phyloP scores from a whole-genome alignment of 2,888 invertebrate species.

The Pherbina coryleti region DNA sequence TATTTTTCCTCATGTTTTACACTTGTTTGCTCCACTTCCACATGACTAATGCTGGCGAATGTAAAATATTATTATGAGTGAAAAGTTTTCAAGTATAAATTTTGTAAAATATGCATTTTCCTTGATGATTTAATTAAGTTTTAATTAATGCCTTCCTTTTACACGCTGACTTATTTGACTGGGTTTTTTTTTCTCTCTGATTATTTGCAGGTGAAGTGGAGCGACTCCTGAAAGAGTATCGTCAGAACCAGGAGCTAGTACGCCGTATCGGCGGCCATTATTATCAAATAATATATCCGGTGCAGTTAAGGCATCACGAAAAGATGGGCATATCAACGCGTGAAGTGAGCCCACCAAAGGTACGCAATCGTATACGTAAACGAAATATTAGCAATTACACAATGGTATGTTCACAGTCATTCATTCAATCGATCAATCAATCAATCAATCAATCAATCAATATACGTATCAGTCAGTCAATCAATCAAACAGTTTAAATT shows the following conservation, averaged over 20 bases:
- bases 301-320: conserved; percentile 93
- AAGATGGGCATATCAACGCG: conserved; percentile 96
- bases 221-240: conserved; percentile 88
- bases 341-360: conserved; percentile 90
- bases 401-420: conserved; percentile 70
- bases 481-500: conserved; percentile 1
- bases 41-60: background rate
- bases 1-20: background rate
- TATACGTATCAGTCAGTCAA: conserved; percentile 4
- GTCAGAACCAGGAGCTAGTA: conserved; percentile 92
- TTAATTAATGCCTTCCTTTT: conserved; percentile 29
- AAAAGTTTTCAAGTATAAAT: conserved; percentile 18
- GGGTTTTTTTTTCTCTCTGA: conserved; percentile 46
- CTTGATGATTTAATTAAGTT: conserved; percentile 13
- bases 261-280: conserved; percentile 91
- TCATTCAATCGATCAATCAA: conserved; percentile 36
- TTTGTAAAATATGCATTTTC: conserved; percentile 21
- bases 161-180: conserved; percentile 45
- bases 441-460: conserved; percentile 31
- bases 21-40: conserved; percentile 1
- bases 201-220: conserved; percentile 85
- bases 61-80: background rate
- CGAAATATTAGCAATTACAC: conserved; percentile 70
- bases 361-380: conserved; percentile 73
- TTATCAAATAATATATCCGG: conserved; percentile 95